Percentiles rank a stretch among this genome's conserved stretches.
These are phyloP conservation scores for Meta bourneti DNA, from an alignment of 2,888 invertebrate species.

Conservation along the genomic window DNA sequence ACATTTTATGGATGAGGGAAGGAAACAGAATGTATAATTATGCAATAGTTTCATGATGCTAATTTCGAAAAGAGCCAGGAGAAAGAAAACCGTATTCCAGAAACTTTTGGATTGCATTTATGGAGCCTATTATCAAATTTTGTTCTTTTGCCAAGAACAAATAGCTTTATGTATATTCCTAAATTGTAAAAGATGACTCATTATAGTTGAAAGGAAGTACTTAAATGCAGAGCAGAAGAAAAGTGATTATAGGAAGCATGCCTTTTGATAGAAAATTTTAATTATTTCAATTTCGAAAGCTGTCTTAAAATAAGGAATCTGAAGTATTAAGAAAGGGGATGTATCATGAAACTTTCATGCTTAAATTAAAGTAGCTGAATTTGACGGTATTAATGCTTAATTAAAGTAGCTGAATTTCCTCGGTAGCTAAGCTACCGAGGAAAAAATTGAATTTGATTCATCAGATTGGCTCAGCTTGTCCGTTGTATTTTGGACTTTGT, in stretches of 20 bases:
- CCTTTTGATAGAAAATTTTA: background rate
- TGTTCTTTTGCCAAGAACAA: constrained; percentile 1
- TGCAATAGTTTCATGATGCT: background rate
- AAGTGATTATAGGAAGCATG: background rate
- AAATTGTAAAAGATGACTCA: background rate
- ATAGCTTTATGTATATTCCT: background rate
- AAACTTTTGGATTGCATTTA: background rate
- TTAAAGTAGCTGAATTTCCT: too few species aligned
- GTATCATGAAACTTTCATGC: too few species aligned
- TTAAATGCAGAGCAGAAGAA: background rate
- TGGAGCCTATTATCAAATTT: background rate
- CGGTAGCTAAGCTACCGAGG: too few species aligned
- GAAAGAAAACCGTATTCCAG: background rate
- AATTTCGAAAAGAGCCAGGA: background rate
- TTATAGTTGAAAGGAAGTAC: background rate
- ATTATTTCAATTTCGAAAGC: background rate
- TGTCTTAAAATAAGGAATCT: background rate
- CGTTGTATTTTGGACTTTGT: too few species aligned
- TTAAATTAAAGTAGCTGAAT: too few species aligned
- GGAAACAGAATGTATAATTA: background rate
- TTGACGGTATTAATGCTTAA: too few species aligned
- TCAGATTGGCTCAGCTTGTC: too few species aligned
- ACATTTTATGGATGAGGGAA: background rate
- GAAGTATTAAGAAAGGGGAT: background rate
- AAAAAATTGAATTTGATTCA: too few species aligned